phyloP scores from a whole-genome alignment of 2,888 invertebrate species.

The Steinernema hermaphroditum region DNA sequence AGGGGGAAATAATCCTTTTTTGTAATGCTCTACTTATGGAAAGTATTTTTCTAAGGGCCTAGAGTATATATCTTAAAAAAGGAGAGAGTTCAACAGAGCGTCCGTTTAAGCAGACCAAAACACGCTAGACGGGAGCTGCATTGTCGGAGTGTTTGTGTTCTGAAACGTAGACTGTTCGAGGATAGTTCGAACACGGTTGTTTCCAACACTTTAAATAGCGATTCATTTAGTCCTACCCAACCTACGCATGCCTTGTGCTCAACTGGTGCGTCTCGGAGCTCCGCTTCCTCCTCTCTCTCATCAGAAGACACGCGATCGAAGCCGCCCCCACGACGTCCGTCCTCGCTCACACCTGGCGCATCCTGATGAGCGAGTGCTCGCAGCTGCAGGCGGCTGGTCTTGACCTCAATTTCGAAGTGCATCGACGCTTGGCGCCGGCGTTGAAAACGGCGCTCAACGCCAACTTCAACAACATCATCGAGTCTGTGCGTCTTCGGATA shows the following conservation, averaged over 20 bases:
- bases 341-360: slow-evolving; percentile 57
- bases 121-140: too few species aligned
- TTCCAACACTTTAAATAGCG: too few species aligned
- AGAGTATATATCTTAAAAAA: too few species aligned
- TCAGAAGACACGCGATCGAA: slow-evolving; percentile 64
- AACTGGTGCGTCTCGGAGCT: slow-evolving; percentile 64
- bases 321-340: slow-evolving; percentile 64
- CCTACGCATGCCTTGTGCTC: slow-evolving; percentile 68
- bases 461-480: slow-evolving; percentile 80
- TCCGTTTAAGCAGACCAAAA: too few species aligned
- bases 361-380: slow-evolving; percentile 58
- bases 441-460: slow-evolving; percentile 78
- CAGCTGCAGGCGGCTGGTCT: slow-evolving; percentile 68
- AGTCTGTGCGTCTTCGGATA: slow-evolving; percentile 77
- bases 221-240: too few species aligned
- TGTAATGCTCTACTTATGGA: too few species aligned
- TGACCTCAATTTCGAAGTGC: slow-evolving; percentile 87
- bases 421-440: slow-evolving; percentile 80
- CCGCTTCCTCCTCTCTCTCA: slow-evolving; percentile 53
- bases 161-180: too few species aligned
- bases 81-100: too few species aligned
- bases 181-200: too few species aligned
- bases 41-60: too few species aligned
- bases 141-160: too few species aligned
- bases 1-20: too few species aligned